A percentile compares a stretch with the other conserved stretches of the same genome.
These are phyloP conservation scores for Haliclona indistincta DNA, from an alignment of 37 sponge, comb jelly and placozoan species.

Conservation along the genomic window DNA sequence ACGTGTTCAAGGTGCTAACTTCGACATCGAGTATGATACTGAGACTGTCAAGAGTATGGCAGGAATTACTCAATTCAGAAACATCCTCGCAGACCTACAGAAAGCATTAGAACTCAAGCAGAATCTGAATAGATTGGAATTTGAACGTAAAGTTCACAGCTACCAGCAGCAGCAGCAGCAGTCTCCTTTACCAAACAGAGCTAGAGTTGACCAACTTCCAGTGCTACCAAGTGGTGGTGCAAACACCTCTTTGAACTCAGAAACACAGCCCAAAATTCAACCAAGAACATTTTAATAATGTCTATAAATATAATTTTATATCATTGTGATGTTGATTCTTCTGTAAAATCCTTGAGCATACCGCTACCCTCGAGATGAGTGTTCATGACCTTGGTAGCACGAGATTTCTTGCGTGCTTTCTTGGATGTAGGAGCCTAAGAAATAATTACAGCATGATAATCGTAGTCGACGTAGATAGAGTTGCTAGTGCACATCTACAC, in stretches of 20 bases:
- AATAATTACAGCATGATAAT: neutral
- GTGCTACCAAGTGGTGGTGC: neutral
- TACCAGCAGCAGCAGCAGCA: neutral
- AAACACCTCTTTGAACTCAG: neutral
- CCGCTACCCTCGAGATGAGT: constrained; percentile 60
- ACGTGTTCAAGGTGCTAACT: constrained; percentile 51
- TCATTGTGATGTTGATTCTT: constrained; percentile 8
- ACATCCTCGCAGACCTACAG: constrained; percentile 15
- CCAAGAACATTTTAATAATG: neutral
- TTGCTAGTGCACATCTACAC: neutral
- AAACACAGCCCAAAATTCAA: neutral
- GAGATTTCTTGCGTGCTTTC: constrained; percentile 36
- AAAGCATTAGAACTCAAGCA: constrained; percentile 46
- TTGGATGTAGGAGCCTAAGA: constrained; percentile 34
- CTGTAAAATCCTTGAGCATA: constrained; percentile 75
- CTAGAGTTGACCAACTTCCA: neutral
- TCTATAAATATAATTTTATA: neutral
- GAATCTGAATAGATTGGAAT: constrained; percentile 26
- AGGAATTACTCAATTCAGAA: constrained; percentile 40
- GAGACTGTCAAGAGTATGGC: constrained; percentile 40
- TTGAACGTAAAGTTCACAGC: neutral
- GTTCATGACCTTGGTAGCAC: constrained; percentile 51
- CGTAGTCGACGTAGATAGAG: neutral
- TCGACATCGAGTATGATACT: constrained; percentile 61
- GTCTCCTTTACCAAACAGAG: neutral